Evolutionary conservation across 2,888 invertebrate species (phyloP), one percentile per base, ranked within the genome.

Genomic region (Hanleya hanleyi): DNA sequence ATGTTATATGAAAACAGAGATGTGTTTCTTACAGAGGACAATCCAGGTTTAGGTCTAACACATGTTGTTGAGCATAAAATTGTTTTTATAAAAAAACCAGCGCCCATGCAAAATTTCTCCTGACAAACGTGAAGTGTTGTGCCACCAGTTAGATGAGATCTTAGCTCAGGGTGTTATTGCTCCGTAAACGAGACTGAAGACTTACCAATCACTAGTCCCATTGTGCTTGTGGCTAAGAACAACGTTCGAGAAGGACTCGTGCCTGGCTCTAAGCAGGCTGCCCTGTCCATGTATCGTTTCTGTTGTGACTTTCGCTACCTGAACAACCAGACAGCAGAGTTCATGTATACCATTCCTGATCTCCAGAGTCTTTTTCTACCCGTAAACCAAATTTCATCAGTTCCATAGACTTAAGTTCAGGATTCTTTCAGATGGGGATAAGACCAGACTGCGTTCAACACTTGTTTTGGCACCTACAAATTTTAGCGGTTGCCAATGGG

Each of bases 391-490:
- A 50, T 15, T 70, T 36, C 51, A 33, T 70, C 1, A 66, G 62
- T 2, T 35, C 50, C 6, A 50, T 70, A 26, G 70, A 70, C 66
- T 18, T 65, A 4, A 66, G 66, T 29, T 70, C 70, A 12, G 70
- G 66, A 35, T 70, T 70, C 51, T 70, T 65, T 26, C 65, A 70
- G 22, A 26, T 70, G 65, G 15, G 22, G 4, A 70, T 70, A 22
- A 5, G 1, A 36, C 22, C 64, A 22, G 64, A 64, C 35, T 37
- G 64, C 64, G 18, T 4, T 64, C 29, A 64, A 64, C 15, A 64
- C 64, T 6, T 64, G 36, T 37, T 64, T 64, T 64, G 64, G 65
- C 7, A 70, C 65, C 15, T 70, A 50, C 37, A 66, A 36, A 51
- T 70, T 70, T 51, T n/a, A 9, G 15, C 49, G 37, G 5, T 38